phyloP scores from a whole-genome alignment of 2,797 vertebrate genomes.

The Poecile montanus region DNA sequence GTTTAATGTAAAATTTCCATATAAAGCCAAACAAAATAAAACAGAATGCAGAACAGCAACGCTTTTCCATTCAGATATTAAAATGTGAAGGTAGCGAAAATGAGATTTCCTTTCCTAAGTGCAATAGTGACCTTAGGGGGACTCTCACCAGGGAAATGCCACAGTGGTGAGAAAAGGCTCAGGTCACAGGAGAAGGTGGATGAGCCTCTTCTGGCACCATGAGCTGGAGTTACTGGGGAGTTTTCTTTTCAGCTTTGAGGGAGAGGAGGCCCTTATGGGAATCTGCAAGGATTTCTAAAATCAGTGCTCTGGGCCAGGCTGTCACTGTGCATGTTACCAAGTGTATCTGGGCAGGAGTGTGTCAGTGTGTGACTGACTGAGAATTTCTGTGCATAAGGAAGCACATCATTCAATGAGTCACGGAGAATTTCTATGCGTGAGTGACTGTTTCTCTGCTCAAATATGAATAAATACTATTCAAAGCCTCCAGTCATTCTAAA shows the following conservation, averaged over 20 bases:
- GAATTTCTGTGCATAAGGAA: conserved; percentile 32
- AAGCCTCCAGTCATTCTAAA: conserved; percentile 38
- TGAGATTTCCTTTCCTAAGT: conserved; percentile 13
- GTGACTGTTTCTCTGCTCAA: not conserved
- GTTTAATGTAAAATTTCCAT: conserved; percentile 40
- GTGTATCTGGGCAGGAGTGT: not conserved
- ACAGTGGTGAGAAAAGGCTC: not conserved
- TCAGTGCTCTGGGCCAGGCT: not conserved
- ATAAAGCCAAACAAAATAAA: conserved; percentile 41
- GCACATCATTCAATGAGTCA: not conserved
- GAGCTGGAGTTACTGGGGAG: not conserved
- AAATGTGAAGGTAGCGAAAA: conserved; percentile 27
- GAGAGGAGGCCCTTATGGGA: not conserved
- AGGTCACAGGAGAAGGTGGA: not conserved
- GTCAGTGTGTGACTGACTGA: not conserved
- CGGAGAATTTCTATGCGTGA: conserved; percentile 37
- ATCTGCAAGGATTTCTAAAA: not conserved
- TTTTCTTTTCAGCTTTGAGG: not conserved
- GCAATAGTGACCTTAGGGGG: not conserved
- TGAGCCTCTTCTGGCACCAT: not conserved
- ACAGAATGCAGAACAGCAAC: not conserved
- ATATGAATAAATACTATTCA: conserved; percentile 52
- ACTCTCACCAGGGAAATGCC: not conserved
- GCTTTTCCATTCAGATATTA: not conserved
- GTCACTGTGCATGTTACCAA: not conserved